These are phyloP conservation scores for Schlechtendalia chinensis DNA, from an alignment of 1,140 invertebrate genomes.

Conservation along the genomic window DNA sequence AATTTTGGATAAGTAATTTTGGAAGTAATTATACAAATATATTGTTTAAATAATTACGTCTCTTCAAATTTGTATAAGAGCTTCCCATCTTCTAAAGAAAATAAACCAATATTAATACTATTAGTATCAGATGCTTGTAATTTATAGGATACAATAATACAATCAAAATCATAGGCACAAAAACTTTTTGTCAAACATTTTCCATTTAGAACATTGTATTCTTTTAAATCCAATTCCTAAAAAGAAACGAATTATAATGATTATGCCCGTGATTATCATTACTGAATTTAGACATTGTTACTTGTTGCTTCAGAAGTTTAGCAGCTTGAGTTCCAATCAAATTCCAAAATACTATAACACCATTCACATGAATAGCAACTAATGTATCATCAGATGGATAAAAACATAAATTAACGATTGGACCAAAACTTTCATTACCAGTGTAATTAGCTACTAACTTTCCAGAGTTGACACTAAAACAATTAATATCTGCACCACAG, in stretches of 20 bases:
- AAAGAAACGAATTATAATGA: no score
- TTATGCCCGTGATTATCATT: neutral
- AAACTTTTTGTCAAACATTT: conserved; percentile 2
- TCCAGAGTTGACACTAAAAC: conserved; percentile 62
- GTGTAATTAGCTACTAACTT: conserved; percentile 59
- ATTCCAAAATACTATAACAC: conserved; percentile 48
- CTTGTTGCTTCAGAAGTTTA: conserved; percentile 24
- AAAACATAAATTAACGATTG: conserved; percentile 54
- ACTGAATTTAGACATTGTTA: neutral
- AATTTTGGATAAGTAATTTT: neutral
- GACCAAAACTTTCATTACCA: conserved; percentile 57
- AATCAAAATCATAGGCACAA: neutral
- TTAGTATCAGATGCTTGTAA: neutral
- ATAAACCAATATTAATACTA: conserved; percentile 29
- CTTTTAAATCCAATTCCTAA: conserved; percentile 21
- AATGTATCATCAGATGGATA: conserved; percentile 53
- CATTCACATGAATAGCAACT: conserved; percentile 44
- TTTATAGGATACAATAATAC: conserved; percentile 32
- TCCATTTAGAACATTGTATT: neutral
- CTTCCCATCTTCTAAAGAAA: conserved; percentile 28
- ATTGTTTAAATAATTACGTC: neutral
- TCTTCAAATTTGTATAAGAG: conserved; percentile 34
- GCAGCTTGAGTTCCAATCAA: conserved; percentile 45
- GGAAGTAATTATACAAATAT: neutral
- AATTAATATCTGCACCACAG: conserved; percentile 60